phyloP scores from a whole-genome alignment of 2,797 vertebrate genomes.

The Phataginus tricuspis region DNA sequence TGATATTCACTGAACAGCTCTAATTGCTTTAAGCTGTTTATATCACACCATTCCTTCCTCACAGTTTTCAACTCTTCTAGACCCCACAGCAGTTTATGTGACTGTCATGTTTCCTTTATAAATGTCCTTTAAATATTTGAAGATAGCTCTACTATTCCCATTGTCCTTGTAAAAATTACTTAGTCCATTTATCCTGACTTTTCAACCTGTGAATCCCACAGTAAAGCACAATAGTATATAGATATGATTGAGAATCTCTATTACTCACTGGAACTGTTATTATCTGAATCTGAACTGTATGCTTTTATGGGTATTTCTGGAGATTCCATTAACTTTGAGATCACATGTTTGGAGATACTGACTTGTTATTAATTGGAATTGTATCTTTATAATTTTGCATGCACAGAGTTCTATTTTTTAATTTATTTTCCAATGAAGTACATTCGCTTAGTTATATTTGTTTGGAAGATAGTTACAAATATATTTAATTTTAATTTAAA shows the following conservation, averaged over 20 bases:
- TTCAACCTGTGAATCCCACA: background rate
- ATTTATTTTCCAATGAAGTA: slow-evolving; percentile 2
- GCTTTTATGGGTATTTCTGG: background rate
- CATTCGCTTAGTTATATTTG: slow-evolving; percentile 30
- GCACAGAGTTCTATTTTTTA: background rate
- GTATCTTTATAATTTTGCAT: slow-evolving; percentile 22
- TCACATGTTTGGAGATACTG: background rate
- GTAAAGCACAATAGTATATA: background rate
- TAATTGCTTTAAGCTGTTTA: background rate
- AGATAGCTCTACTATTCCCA: background rate
- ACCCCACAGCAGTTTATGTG: background rate
- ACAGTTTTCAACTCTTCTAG: background rate
- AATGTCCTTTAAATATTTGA: slow-evolving; percentile 12
- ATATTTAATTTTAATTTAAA: slow-evolving; percentile 54
- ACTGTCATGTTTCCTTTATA: background rate
- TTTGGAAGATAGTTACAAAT: slow-evolving; percentile 31
- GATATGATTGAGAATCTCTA: background rate
- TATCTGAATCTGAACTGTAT: background rate
- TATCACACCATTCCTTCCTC: background rate
- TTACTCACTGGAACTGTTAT: background rate
- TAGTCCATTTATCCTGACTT: background rate
- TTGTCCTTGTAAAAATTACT: background rate
- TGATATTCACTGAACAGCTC: background rate
- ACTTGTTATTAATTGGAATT: slow-evolving; percentile 26
- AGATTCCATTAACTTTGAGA: background rate